Evolutionary conservation across 1,140 invertebrate genomes (phyloP).

Genomic region (Sipha flava): DNA sequence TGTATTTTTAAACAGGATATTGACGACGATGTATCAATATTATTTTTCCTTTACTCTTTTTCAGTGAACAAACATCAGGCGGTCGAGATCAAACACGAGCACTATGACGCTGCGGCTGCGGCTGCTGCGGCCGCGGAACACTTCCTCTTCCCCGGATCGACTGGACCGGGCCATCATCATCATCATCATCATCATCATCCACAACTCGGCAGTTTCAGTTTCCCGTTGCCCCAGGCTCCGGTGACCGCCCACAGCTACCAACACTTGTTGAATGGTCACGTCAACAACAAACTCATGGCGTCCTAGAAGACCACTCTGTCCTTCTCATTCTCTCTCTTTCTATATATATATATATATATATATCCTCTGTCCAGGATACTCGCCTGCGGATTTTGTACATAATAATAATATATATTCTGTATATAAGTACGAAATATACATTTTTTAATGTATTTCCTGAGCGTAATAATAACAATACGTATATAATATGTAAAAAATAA

Average conservation of each 20-base stretch:
- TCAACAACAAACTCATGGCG: conserved; percentile 27
- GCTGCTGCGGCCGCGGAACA: neutral
- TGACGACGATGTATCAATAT: too few relatives aligned
- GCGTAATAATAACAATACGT: neutral
- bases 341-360: too few relatives aligned
- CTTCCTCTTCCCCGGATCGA: neutral
- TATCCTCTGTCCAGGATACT: too few relatives aligned
- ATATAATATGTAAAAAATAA: neutral
- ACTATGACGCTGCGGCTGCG: conserved; percentile 10
- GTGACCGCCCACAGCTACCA: conserved; percentile 26
- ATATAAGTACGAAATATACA: neutral
- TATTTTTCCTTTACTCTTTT: neutral
- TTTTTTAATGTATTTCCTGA: neutral
- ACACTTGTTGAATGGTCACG: conserved; percentile 33
- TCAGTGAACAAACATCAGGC: conserved; percentile 2
- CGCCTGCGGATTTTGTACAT: neutral
- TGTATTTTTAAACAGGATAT: too few relatives aligned
- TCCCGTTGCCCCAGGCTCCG: conserved; percentile 9
- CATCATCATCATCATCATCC: conserved; percentile 24
- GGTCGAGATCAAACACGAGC: conserved; percentile 3
- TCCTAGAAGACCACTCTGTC: neutral
- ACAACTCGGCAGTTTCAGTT: neutral
- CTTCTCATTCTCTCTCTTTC: too few relatives aligned
- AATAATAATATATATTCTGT: neutral
- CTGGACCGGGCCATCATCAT: neutral